Evolutionary conservation across 2,888 invertebrate genomes (phyloP), one percentile per base, ranked within the genome.

Genomic region (Neria commutata): DNA sequence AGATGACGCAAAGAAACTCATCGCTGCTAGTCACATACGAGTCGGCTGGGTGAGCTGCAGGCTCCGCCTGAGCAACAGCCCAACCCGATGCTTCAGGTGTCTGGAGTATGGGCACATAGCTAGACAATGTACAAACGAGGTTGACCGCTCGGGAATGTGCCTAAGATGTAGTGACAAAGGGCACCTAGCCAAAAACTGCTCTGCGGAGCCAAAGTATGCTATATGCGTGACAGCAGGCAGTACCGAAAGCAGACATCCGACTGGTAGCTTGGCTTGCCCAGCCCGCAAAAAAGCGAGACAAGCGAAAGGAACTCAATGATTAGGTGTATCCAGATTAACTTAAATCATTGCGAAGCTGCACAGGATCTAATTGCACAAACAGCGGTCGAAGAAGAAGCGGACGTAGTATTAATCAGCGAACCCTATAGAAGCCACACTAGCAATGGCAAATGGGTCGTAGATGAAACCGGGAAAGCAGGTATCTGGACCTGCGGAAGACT

Each of bases 81-180:
- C 33, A 21, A 34, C 34, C 16, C 34, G 34, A 11, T 51, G 51
- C 51, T 51, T 21, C 51, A 16, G 51, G 23, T 51, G 51, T 33
- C 34, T 51, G 4, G 26, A 24, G 16, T 50, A n/a, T 17, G 50
- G 50, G 5, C 50, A 50, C 16, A n/a, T 23, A 17, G 50, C 50
- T 10, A 33, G n/a, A 51, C 4, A 23, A 3, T 51, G 51, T 34
- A 51, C 33, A 37, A 33, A 23, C 14, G 37, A 37, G 14, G 16
- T 5, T 3, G 50, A 50, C 26, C 10, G 4, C 4, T 11, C 50
- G 26, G 29, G 19, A 10, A 10, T 26, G 11, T 50, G 50, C 17
- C n/a, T 14, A 5, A 33, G 51, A 10, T 51, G 34, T 33, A 34
- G 34, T 2, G 42, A 17, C 4, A 19, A 17, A 17, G 21, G 21